Evolutionary conservation across 64 coral and sea anemone species (phyloP).

Genomic region (Actinia equina): DNA sequence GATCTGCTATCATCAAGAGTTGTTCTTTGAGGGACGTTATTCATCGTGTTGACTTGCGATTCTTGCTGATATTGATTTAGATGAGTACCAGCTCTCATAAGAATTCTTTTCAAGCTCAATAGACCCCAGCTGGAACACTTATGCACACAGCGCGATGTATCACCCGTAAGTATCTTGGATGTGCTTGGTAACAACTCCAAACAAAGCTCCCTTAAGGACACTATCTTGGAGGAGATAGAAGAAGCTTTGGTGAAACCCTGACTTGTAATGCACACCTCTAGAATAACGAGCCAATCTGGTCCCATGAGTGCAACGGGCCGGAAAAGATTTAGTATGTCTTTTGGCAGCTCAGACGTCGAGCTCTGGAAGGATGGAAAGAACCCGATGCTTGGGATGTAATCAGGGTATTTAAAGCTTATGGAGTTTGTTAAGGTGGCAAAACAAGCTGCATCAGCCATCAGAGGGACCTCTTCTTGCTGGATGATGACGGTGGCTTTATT

Average conservation of each 20-base stretch:
- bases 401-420: background rate
- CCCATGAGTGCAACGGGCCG: slow-evolving; percentile 74
- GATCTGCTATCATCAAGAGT: slow-evolving; percentile 12
- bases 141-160: slow-evolving; percentile 59
- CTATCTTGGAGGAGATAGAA: slow-evolving; percentile 72
- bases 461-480: slow-evolving; percentile 68
- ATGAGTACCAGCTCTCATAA: slow-evolving; percentile 71
- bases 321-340: slow-evolving; percentile 64
- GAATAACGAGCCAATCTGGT: slow-evolving; percentile 70
- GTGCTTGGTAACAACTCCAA: slow-evolving; percentile 62
- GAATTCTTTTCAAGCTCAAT: slow-evolving; percentile 65
- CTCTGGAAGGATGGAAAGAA: slow-evolving; percentile 84
- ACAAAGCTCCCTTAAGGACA: slow-evolving; percentile 57
- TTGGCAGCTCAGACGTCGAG: slow-evolving; percentile 65
- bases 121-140: slow-evolving; percentile 78
- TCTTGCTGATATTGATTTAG: slow-evolving; percentile 36
- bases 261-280: slow-evolving; percentile 75
- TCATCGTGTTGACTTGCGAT: background rate
- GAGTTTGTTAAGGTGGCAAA: slow-evolving; percentile 80
- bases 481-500: slow-evolving; percentile 64
- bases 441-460: slow-evolving; percentile 62
- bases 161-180: slow-evolving; percentile 16
- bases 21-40: background rate
- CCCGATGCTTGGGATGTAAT: slow-evolving; percentile 47
- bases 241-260: slow-evolving; percentile 80